Conservation (phyloP, 2,888 invertebrate species). For the Eilema depressum region DNA sequence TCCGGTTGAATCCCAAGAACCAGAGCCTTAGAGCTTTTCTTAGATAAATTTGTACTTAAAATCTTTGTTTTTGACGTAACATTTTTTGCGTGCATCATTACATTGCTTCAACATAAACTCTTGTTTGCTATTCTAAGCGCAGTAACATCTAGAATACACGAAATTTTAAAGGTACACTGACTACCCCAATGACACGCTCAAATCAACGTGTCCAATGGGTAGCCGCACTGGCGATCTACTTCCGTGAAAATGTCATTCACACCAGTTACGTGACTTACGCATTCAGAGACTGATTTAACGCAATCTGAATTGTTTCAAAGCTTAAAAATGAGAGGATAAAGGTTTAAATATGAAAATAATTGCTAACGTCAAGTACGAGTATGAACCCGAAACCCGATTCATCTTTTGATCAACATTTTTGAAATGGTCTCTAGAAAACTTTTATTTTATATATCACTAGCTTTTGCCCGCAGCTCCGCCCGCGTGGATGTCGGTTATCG, state of each 20-base stretch:
- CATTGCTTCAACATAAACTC: background rate
- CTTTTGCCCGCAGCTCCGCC: too few species aligned
- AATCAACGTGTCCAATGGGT: background rate
- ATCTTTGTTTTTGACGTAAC: background rate
- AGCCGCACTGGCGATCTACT: background rate
- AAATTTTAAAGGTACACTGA: background rate
- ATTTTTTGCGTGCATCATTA: background rate
- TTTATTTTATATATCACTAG: background rate
- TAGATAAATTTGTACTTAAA: background rate
- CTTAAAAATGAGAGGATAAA: background rate
- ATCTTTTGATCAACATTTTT: too few species aligned
- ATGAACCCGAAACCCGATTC: too few species aligned
- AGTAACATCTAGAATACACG: too few species aligned
- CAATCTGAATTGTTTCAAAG: background rate
- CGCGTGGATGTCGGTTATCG: too few species aligned
- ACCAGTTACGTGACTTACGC: background rate
- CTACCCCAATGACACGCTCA: background rate
- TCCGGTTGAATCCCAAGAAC: background rate
- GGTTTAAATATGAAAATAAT: too few species aligned
- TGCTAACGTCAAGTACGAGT: too few species aligned
- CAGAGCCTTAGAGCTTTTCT: too few species aligned
- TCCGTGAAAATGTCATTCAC: conserved; percentile 4
- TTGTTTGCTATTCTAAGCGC: background rate
- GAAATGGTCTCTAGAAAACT: background rate
- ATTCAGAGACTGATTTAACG: background rate